phyloP scores from a whole-genome alignment of 1,140 invertebrate genomes.

The Drosophila sp. region DNA sequence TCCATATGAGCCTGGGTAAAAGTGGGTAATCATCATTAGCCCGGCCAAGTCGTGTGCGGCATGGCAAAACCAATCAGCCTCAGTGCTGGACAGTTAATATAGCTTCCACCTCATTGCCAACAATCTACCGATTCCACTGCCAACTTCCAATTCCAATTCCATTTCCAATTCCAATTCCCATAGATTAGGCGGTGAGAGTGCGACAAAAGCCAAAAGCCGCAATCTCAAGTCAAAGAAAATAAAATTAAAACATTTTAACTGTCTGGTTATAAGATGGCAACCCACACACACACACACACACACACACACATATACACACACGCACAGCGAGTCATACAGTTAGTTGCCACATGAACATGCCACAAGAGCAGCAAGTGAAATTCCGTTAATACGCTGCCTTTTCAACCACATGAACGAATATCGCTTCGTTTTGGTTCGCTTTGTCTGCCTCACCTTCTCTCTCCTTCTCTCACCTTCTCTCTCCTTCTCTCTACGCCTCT shows the following conservation, averaged over 20 bases:
- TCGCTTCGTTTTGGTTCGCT: slow-evolving; percentile 33
- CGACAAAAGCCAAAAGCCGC: slow-evolving; percentile 50
- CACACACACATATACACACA: slow-evolving; percentile 17
- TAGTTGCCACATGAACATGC: slow-evolving; percentile 28
- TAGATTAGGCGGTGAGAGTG: slow-evolving; percentile 72
- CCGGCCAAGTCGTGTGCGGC: slow-evolving; percentile 19
- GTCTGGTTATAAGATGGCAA: slow-evolving; percentile 43
- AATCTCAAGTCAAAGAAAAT: slow-evolving; percentile 58
- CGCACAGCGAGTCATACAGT: slow-evolving; percentile 7
- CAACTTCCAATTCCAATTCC: slow-evolving; percentile 24
- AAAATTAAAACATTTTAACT: slow-evolving; percentile 74
- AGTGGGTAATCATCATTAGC: slow-evolving; percentile 81
- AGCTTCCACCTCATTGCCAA: background rate
- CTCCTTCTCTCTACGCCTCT: background rate
- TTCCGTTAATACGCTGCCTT: slow-evolving; percentile 49
- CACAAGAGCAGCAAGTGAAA: slow-evolving; percentile 63
- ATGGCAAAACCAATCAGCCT: slow-evolving; percentile 66
- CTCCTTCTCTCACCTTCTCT: background rate
- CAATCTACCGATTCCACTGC: slow-evolving; percentile 16
- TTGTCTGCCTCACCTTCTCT: background rate
- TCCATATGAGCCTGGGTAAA: slow-evolving; percentile 61
- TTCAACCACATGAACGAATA: slow-evolving; percentile 40
- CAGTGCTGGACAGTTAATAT: slow-evolving; percentile 21
- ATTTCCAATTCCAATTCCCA: slow-evolving; percentile 35
- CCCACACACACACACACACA: slow-evolving; percentile 31